A percentile compares a stretch with the other conserved stretches of the same genome.
These are phyloP conservation scores for Drosophila seguyi DNA, from an alignment of 1,140 invertebrate genomes.

Conservation along the genomic window DNA sequence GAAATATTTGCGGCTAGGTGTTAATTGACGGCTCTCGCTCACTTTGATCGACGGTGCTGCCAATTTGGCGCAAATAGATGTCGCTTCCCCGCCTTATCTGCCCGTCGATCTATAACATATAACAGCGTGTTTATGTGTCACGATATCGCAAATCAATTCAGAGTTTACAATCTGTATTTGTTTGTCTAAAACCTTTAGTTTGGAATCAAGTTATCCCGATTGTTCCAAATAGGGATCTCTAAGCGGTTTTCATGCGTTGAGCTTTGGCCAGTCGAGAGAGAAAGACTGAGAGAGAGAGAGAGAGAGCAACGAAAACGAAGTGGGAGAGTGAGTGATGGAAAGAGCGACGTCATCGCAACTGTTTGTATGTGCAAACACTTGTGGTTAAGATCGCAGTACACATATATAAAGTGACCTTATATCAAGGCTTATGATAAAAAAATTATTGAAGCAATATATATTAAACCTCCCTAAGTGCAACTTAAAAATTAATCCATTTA, in stretches of 20 bases:
- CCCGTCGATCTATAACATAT: constrained; percentile 9
- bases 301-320: constrained; percentile 18
- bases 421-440: constrained; percentile 2
- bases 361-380: constrained; percentile 21
- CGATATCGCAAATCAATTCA: constrained; percentile 18
- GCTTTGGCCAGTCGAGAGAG: constrained; percentile 13
- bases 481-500: neutral
- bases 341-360: constrained; percentile 37
- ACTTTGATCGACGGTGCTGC: constrained; percentile 57
- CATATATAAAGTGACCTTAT: constrained; percentile 9
- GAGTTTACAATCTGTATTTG: constrained; percentile 7
- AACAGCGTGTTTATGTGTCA: constrained; percentile 29
- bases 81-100: constrained; percentile 27
- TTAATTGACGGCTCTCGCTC: constrained; percentile 69
- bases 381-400: constrained; percentile 11
- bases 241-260: constrained; percentile 46
- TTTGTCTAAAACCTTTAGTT: constrained; percentile 13
- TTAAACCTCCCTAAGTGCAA: neutral
- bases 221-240: constrained; percentile 28
- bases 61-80: constrained; percentile 53
- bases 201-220: constrained; percentile 35
- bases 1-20: constrained; percentile 66
- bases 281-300: constrained; percentile 5
- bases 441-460: no score
- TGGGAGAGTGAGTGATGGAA: constrained; percentile 27